Evolutionary conservation across 2,797 vertebrate species (phyloP), one percentile per base, ranked within the genome.

Genomic region (Poeciliopsis turneri): DNA sequence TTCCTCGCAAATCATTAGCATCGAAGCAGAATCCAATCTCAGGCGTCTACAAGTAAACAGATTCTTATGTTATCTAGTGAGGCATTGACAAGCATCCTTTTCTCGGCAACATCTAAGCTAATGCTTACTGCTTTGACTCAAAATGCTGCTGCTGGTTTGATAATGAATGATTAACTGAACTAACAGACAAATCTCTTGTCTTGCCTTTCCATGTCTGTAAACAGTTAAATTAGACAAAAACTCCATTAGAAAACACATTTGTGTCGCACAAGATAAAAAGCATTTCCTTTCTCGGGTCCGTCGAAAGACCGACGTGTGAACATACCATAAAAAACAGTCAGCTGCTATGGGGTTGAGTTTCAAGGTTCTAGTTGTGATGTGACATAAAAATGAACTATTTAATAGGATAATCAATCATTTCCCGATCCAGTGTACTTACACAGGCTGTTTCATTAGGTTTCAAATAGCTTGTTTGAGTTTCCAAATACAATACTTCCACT

Each of bases 91-190:
- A 84, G 82, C 73, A 82, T 85, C 23, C 80, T 88, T 91, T 90
- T 86, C 84, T 86, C 78, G 76, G 79, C 82, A 73, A 78, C 45
- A 39, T 87, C 77, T 80, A 87, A 90, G 90, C 81, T 75, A 80
- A 76, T 88, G 81, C 51, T 84, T 84, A 84, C 57, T 77, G 81
- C 77, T 85, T 75, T 87, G 82, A 91, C 86, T 85, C 68, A 75
- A 86, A 85, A 86, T 85, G 82, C 84, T 85, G 47, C 68, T 81
- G 47, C 68, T 81, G 84, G 86, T 90, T 87, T 82, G 77, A 90
- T 76, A 80, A 66, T 3, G 46, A 30, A 1, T 45, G 70, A 77
- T 77, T 5, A 10, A 59, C 12, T 69, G 43, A 55, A 28, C 36
- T 68, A 78, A 33, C 18, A 77, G 61, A 75, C 7, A 51, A 76